phyloP scores from a whole-genome alignment of 2,113 vertebrate genomes.

The Pelusios castaneus region DNA sequence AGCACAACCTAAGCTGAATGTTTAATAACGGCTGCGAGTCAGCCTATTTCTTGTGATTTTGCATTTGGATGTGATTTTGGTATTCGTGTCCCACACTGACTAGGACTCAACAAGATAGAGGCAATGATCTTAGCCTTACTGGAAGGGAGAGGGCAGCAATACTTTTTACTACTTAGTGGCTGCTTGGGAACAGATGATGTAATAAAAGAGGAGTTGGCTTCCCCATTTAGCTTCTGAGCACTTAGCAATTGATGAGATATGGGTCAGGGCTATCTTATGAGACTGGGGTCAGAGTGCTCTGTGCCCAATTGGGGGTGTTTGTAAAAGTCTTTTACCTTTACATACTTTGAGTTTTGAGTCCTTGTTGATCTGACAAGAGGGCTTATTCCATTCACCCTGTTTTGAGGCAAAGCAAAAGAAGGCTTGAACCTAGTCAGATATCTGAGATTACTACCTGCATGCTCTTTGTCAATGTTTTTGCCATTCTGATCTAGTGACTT shows the following conservation, averaged over 20 bases:
- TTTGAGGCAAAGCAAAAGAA: constrained; percentile 2
- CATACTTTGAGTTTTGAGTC: neutral
- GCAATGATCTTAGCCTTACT: neutral
- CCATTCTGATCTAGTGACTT: neutral
- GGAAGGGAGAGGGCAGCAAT: neutral
- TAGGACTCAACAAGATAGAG: neutral
- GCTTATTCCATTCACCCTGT: neutral
- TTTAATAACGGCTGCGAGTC: neutral
- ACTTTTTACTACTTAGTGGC: neutral
- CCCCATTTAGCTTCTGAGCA: neutral
- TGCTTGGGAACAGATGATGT: neutral
- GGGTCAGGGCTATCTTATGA: neutral
- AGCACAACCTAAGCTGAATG: neutral
- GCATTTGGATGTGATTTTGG: neutral
- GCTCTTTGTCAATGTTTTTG: neutral
- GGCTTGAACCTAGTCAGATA: neutral
- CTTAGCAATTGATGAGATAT: neutral
- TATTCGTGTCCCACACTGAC: neutral
- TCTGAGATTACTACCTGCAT: neutral
- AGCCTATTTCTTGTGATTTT: neutral
- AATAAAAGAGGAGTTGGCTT: neutral
- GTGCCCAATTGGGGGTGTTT: neutral
- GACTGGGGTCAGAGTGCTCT: neutral
- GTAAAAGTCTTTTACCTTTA: neutral
- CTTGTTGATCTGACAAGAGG: neutral